phyloP scores from a whole-genome alignment of 2,113 vertebrate species.

The Perca flavescens region DNA sequence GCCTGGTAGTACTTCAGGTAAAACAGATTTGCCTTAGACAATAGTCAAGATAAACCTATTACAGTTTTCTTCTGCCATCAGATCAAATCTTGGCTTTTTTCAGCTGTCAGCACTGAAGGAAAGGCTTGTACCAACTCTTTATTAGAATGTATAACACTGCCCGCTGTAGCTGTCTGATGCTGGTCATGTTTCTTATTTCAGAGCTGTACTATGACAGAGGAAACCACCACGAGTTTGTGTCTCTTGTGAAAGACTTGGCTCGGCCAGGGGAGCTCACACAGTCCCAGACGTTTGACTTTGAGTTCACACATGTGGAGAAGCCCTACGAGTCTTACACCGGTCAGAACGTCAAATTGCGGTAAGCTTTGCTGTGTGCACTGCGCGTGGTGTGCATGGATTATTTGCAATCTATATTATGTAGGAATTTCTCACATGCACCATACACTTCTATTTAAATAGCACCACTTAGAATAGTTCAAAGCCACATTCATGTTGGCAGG shows the following conservation, averaged over 20 bases:
- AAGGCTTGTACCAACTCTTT: neutral
- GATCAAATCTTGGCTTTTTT: neutral
- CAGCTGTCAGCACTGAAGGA: neutral
- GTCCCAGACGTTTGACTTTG: constrained; percentile 95
- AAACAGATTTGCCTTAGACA: neutral
- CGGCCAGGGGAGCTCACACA: constrained; percentile 94
- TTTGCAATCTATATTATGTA: neutral
- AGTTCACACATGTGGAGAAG: constrained; percentile 97
- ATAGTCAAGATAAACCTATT: neutral
- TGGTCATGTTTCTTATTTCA: constrained; percentile 62
- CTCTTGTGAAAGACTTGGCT: constrained; percentile 95
- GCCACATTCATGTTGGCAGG: neutral
- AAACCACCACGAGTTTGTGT: constrained; percentile 98
- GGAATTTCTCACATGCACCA: neutral
- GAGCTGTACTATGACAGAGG: constrained; percentile 97
- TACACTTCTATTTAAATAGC: neutral
- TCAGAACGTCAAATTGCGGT: constrained; percentile 96
- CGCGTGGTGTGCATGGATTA: neutral
- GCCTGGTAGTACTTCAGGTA: neutral
- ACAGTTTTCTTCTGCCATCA: neutral
- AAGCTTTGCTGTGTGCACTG: constrained; percentile 48
- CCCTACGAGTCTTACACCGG: constrained; percentile 96
- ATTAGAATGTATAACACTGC: neutral
- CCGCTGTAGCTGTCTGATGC: neutral
- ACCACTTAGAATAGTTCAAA: neutral